A percentile compares a stretch with the other conserved stretches of the same genome.
These are phyloP conservation scores for Drosophila willistoni DNA, from an alignment of 1,140 invertebrate species.

Conservation along the genomic window DNA sequence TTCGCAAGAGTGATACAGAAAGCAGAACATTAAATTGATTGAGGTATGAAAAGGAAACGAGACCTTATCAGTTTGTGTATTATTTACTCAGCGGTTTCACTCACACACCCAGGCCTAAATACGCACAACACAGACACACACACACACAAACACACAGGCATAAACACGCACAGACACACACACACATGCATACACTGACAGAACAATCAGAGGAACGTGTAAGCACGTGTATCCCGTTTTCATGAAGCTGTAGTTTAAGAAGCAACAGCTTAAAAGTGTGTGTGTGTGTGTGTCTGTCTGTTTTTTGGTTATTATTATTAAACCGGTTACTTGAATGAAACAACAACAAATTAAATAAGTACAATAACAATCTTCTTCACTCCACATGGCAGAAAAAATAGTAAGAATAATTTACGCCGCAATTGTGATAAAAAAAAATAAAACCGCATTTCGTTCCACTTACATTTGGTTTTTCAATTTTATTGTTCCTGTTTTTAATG, in stretches of 20 bases:
- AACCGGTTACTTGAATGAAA: not conserved
- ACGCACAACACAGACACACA: not conserved
- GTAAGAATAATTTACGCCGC: slow-evolving; percentile 7
- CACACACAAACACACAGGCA: not conserved
- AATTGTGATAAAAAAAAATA: slow-evolving; percentile 4
- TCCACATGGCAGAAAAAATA: not conserved
- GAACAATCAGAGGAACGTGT: not conserved
- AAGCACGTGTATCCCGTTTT: not conserved
- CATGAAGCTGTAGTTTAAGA: not conserved
- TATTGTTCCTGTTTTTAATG: not conserved
- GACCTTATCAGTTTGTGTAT: slow-evolving; percentile 2
- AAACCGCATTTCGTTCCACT: not conserved
- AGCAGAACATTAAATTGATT: slow-evolving; percentile 16
- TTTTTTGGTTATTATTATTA: slow-evolving; percentile 1
- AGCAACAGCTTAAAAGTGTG: not conserved
- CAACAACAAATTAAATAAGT: not conserved
- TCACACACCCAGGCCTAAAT: not conserved
- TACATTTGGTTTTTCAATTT: not conserved
- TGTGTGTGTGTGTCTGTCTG: not conserved
- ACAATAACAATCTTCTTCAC: not conserved
- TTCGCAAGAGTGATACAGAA: not conserved
- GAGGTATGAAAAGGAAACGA: not conserved
- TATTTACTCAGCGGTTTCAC: slow-evolving; percentile 11
- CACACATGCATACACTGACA: not conserved
- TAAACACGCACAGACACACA: not conserved